Base-by-base conservation (phyloP, 2,888 invertebrate species). In the Cerastis leucographa region DNA sequence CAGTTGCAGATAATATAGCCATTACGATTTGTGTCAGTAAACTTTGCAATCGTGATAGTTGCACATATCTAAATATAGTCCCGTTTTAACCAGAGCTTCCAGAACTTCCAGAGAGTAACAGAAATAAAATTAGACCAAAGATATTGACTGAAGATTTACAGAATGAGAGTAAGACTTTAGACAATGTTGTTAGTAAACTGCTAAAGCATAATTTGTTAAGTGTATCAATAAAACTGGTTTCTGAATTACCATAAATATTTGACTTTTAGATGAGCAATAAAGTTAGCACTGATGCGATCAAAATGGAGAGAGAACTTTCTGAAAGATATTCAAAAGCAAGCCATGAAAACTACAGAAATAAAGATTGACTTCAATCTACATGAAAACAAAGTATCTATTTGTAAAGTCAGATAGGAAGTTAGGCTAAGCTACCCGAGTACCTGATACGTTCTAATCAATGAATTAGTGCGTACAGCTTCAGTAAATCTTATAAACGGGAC, bases 401-500 rank as follows among this genome's bases (percentile, higher is more conserved):
- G 14, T 35, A 40, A 56, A 49, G 46, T 69, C 7, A 44, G 51
- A 40, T 54, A 40, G 7, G 4, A 61, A 69, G 29, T 17, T 35
- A 51, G 71, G 46, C 42, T 56, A 51, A 71, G 64, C 54, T 71
- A 51, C 69, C 69, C 35, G 69, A 74, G 70, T 71, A 51, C 69
- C 69, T 25, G 69, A 74, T 70, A 86, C 19, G 25, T 83, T 75
- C 40, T 75, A 71, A 78, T 80, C 75, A 80, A 75, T 69, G 51
- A 75, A 71, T 75, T 80, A 74, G 67, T 78, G 61, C 65, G 40
- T 71, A 73, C 66, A 11, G 61, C 64, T 74, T 80, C 59, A 76
- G 76, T 79, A 78, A 83, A 76, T 84, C 82, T 82, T 78, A 65
- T 70, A 71, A 87, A 84, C 78, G 80, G 73, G 77, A 80, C 76